Percentiles rank a stretch among this genome's conserved stretches.
These are phyloP conservation scores for Merodon equestris DNA, from an alignment of 2,888 invertebrate species.

Conservation along the genomic window DNA sequence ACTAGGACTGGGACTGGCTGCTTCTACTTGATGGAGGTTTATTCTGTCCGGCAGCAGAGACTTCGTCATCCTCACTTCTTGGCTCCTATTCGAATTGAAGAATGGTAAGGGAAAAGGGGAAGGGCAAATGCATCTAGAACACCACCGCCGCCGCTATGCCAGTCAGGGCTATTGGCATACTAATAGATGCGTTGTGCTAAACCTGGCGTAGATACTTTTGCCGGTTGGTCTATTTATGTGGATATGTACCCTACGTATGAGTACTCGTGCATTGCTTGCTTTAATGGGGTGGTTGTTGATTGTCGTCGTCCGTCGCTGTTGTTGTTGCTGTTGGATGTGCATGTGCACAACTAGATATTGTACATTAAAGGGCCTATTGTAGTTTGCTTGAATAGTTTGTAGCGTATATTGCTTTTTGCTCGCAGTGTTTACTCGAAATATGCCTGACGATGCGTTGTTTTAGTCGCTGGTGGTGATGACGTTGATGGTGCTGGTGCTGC, in stretches of 20 bases:
- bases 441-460: constrained; percentile 20
- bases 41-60: constrained; percentile 63
- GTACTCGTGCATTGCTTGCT: constrained; percentile 3
- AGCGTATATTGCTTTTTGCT: constrained; percentile 55
- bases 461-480: too few species aligned
- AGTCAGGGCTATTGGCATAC: constrained; percentile 67
- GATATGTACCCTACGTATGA: constrained; percentile 56
- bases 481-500: too few species aligned
- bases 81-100: constrained; percentile 51
- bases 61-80: constrained; percentile 45
- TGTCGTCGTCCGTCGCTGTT: too few species aligned
- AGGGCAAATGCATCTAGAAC: constrained; percentile 36
- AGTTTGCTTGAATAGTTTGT: constrained; percentile 66
- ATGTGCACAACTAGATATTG: constrained; percentile 62
- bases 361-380: constrained; percentile 68
- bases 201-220: constrained; percentile 68
- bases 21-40: constrained; percentile 35
- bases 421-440: constrained; percentile 57
- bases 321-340: constrained; percentile 24
- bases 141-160: constrained; percentile 10
- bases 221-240: constrained; percentile 69
- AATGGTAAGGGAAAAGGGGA: constrained; percentile 19
- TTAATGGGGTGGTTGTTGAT: constrained; percentile 57
- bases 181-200: constrained; percentile 67
- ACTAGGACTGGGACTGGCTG: constrained; percentile 10